Evolutionary conservation across 2,113 vertebrate genomes (phyloP).

Genomic region (Albula goreensis): DNA sequence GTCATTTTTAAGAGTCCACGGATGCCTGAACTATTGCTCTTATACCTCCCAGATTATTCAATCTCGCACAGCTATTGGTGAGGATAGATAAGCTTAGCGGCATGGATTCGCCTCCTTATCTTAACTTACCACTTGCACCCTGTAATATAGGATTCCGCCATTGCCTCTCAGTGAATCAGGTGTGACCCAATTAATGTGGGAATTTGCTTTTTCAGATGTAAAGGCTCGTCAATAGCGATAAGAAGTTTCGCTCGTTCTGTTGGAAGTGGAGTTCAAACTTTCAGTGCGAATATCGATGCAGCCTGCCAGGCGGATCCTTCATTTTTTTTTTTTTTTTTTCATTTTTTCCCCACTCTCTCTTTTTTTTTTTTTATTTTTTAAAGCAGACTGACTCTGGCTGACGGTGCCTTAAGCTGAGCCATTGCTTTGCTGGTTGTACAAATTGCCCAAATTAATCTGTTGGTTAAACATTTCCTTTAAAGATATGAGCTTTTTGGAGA

Average conservation of each 20-base stretch:
- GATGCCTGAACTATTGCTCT: conserved; percentile 68
- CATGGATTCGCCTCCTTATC: conserved; percentile 65
- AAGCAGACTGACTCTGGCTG: not conserved
- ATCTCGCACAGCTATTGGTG: conserved; percentile 68
- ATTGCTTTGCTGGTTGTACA: conserved; percentile 10
- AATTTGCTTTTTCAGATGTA: conserved; percentile 48
- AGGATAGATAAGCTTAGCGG: conserved; percentile 71
- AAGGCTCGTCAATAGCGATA: conserved; percentile 60
- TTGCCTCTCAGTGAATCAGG: conserved; percentile 63
- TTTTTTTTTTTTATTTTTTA: not conserved
- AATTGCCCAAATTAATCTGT: not conserved
- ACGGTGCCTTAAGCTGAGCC: not conserved
- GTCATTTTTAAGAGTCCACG: conserved; percentile 65
- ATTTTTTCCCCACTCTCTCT: not conserved
- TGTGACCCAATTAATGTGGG: conserved; percentile 72
- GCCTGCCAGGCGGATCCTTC: conserved; percentile 16
- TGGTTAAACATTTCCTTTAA: not conserved
- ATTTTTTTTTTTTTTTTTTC: conserved; percentile 12
- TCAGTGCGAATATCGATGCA: conserved; percentile 37
- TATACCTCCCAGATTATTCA: conserved; percentile 69
- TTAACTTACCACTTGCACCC: conserved; percentile 65
- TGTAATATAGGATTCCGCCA: conserved; percentile 68
- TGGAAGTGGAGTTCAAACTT: conserved; percentile 34
- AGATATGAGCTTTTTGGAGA: too few relatives aligned
- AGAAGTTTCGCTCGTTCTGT: conserved; percentile 47